phyloP scores from a whole-genome alignment of 2,113 vertebrate genomes.

The Callaeas wilsoni region DNA sequence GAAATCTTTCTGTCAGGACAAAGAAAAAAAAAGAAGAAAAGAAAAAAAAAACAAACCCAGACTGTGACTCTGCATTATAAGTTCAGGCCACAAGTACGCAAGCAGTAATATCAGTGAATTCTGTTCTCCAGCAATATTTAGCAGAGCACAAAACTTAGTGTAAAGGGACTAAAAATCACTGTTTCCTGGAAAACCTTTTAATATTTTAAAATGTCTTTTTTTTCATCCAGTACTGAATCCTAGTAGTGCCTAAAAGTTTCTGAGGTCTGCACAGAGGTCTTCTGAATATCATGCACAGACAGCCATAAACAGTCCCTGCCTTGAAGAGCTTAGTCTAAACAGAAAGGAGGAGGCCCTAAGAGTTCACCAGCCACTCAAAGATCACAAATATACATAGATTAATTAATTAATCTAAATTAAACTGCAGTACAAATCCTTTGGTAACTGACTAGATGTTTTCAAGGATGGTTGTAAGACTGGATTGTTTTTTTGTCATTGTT shows the following conservation, averaged over 20 bases:
- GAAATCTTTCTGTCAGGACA: slow-evolving; percentile 82
- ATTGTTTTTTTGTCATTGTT: neutral
- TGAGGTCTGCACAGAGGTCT: neutral
- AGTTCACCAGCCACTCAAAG: neutral
- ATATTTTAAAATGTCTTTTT: neutral
- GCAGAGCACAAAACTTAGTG: neutral
- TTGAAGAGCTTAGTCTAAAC: neutral
- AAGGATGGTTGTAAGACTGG: neutral
- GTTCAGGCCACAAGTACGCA: neutral
- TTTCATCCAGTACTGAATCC: neutral
- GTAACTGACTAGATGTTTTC: neutral
- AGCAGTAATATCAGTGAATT: neutral
- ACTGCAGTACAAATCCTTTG: neutral
- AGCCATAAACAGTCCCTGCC: neutral
- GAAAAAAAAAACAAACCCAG: neutral
- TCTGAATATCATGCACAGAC: neutral
- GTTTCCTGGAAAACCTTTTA: neutral
- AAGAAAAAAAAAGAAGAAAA: neutral
- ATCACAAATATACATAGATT: neutral
- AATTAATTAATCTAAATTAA: neutral
- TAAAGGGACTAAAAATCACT: neutral
- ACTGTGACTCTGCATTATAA: slow-evolving; percentile 6
- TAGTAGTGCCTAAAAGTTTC: neutral
- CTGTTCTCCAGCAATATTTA: neutral
- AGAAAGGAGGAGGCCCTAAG: neutral